Percentiles rank a stretch among this genome's conserved stretches.
Conservation (phyloP, 2,888 invertebrate genomes). For the Cryptus armator region DNA sequence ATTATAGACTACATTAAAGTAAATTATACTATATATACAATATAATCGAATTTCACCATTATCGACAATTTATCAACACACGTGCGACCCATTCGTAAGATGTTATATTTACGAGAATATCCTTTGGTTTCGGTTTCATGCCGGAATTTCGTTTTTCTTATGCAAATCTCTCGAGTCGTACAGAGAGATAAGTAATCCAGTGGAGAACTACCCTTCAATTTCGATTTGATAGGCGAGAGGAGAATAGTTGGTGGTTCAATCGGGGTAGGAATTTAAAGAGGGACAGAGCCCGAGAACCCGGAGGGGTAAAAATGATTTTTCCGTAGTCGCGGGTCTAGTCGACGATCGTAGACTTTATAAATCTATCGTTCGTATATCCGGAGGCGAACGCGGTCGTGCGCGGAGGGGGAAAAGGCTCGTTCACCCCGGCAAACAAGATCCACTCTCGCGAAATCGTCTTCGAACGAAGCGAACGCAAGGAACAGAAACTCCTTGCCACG, state of each 20-base stretch:
- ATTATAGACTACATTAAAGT: not conserved
- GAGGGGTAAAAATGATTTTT: slow-evolving; percentile 42
- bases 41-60: slow-evolving; percentile 15
- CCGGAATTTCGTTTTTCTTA: slow-evolving; percentile 6
- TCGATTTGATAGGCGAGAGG: slow-evolving; percentile 8
- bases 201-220: slow-evolving; percentile 10
- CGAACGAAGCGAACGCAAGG: slow-evolving; percentile 68
- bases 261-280: slow-evolving; percentile 7
- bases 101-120: slow-evolving; percentile 14
- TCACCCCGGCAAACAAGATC: slow-evolving; percentile 77
- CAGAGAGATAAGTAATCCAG: slow-evolving; percentile 12
- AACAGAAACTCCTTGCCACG: slow-evolving; percentile 60
- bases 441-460: slow-evolving; percentile 78
- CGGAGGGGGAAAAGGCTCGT: slow-evolving; percentile 67
- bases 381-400: slow-evolving; percentile 46
- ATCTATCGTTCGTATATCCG: slow-evolving; percentile 63
- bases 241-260: not conserved
- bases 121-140: not conserved
- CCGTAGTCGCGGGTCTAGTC: slow-evolving; percentile 2
- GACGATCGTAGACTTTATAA: slow-evolving; percentile 68
- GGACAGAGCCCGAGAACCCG: not conserved
- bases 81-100: not conserved
- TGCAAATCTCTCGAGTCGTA: slow-evolving; percentile 28
- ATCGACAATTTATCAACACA: slow-evolving; percentile 21
- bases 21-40: not conserved